These are phyloP conservation scores for Lordiphosa mommai DNA, from an alignment of 1,140 invertebrate species.

Conservation along the genomic window DNA sequence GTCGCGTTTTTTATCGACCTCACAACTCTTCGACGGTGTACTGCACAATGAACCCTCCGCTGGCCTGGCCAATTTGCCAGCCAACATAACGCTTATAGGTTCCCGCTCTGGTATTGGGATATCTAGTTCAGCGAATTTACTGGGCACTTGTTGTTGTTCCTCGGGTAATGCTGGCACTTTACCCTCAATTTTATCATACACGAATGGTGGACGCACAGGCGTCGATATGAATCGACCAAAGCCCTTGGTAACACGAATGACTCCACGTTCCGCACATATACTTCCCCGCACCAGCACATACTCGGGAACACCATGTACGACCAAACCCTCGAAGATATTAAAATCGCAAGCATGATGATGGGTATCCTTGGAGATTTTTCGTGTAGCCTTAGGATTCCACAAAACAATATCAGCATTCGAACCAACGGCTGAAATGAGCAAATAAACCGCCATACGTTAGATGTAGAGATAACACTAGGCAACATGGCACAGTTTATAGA, in stretches of 20 bases:
- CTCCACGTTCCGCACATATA: slow-evolving; percentile 94
- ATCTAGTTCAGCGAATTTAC: slow-evolving; percentile 79
- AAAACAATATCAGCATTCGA: slow-evolving; percentile 99
- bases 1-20: slow-evolving; percentile 89
- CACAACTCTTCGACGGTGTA: slow-evolving; percentile 86
- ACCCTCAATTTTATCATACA: slow-evolving; percentile 79
- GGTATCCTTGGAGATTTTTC: slow-evolving; percentile 94
- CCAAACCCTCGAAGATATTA: slow-evolving; percentile 98
- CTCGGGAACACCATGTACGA: slow-evolving; percentile 91
- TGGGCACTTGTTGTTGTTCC: slow-evolving; percentile 45
- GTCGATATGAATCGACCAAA: slow-evolving; percentile 81
- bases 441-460: too few species aligned
- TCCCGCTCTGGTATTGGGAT: slow-evolving; percentile 71
- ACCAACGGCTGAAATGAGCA: slow-evolving; percentile 82
- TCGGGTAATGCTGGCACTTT: slow-evolving; percentile 41
- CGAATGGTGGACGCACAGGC: slow-evolving; percentile 79
- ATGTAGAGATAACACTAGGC: too few species aligned
- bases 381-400: slow-evolving; percentile 93
- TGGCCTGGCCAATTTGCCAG: slow-evolving; percentile 49
- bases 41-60: slow-evolving; percentile 74
- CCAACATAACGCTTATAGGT: slow-evolving; percentile 48
- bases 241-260: slow-evolving; percentile 92
- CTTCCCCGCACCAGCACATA: slow-evolving; percentile 94
- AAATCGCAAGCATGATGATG: slow-evolving; percentile 97
- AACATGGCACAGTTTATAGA: too few species aligned